These are phyloP conservation scores for Takifugu rubripes DNA, from an alignment of 2,797 vertebrate species.

Conservation along the genomic window DNA sequence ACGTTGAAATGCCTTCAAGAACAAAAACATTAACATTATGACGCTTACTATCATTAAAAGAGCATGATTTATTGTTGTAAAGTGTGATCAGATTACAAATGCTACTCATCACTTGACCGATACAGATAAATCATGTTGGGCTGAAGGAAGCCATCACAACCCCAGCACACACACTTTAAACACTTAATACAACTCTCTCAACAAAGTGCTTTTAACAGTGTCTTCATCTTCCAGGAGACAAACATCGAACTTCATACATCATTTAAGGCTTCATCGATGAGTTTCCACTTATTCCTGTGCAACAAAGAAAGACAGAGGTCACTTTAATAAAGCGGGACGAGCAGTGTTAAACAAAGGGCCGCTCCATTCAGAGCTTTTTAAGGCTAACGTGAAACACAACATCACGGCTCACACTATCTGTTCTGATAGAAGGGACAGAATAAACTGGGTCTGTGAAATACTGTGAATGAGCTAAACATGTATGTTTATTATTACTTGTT, in stretches of 20 bases:
- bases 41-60: slow-evolving; percentile 12
- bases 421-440: too few relatives aligned
- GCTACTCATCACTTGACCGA: slow-evolving; percentile 77
- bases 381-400: slow-evolving; percentile 52
- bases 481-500: too few relatives aligned
- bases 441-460: too few relatives aligned
- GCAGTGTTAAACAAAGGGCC: slow-evolving; percentile 23
- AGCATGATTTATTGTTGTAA: slow-evolving; percentile 6
- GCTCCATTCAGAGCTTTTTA: slow-evolving; percentile 39
- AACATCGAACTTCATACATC: slow-evolving; percentile 29
- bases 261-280: slow-evolving; percentile 54
- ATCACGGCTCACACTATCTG: too few relatives aligned
- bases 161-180: slow-evolving; percentile 33
- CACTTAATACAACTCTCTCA: slow-evolving; percentile 43
- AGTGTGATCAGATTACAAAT: slow-evolving; percentile 39
- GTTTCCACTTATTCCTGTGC: slow-evolving; percentile 30
- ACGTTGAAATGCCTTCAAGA: slow-evolving; percentile 5
- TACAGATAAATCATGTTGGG: slow-evolving; percentile 62
- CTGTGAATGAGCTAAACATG: too few relatives aligned
- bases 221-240: slow-evolving; percentile 41
- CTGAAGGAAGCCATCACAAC: slow-evolving; percentile 46
- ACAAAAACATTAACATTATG: slow-evolving; percentile 6
- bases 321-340: slow-evolving; percentile 8
- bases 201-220: slow-evolving; percentile 71
- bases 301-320: slow-evolving; percentile 14